phyloP scores from a whole-genome alignment of 2,113 vertebrate species.

The Bos taurus region ARS-UCD2.0 NC_037328.1:80864001-80864500 shows the following conservation, averaged over 20 bases:
- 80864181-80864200: neutral
- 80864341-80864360: neutral
- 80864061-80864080: too few species aligned
- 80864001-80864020: neutral
- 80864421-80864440: neutral
- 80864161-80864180: neutral
- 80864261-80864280: neutral
- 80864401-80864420: neutral
- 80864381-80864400: neutral
- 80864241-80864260: neutral
- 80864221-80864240: neutral
- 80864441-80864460: neutral
- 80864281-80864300: neutral
- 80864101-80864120: neutral
- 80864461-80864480: neutral
- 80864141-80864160: too few species aligned
- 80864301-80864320: neutral
- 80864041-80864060: neutral
- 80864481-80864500: neutral
- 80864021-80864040: neutral
- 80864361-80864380: neutral
- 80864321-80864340: neutral
- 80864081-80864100: neutral
- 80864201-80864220: rapidly evolving
- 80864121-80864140: neutral